These are phyloP conservation scores for Trypoxylus dichotomus DNA, from an alignment of 1,140 invertebrate genomes.

Conservation along the genomic window DNA sequence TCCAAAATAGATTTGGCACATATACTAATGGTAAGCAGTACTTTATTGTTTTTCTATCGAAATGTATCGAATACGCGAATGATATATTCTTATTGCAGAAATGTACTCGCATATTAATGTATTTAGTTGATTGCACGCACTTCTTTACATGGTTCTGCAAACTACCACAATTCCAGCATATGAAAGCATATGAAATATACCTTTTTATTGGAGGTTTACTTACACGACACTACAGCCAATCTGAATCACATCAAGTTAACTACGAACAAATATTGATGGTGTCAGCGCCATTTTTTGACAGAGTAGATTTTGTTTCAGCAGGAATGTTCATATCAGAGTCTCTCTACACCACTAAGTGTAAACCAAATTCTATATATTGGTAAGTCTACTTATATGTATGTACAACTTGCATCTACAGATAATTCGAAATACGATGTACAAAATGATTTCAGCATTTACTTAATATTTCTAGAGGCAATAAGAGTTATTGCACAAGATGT, in stretches of 20 bases:
- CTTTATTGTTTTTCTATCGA: too few species aligned
- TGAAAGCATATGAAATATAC: background rate
- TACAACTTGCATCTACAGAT: too few species aligned
- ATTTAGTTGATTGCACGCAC: background rate
- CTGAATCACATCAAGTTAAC: background rate
- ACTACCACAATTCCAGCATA: background rate
- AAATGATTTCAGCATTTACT: too few species aligned
- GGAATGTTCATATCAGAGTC: background rate
- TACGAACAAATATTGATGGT: background rate
- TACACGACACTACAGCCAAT: background rate
- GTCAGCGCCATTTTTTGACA: background rate
- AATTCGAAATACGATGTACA: too few species aligned
- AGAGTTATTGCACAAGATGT: too few species aligned
- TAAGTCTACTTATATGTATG: background rate
- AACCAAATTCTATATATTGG: background rate
- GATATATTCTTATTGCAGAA: background rate
- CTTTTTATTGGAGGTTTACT: constrained; percentile 5
- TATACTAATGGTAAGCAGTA: background rate
- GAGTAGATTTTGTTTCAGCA: background rate
- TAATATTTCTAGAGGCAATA: too few species aligned
- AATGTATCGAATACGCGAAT: background rate
- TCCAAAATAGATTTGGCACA: background rate
- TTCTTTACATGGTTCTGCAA: background rate
- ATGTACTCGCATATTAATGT: background rate
- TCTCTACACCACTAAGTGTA: background rate